Evolutionary conservation across 2,113 vertebrate species (phyloP).

Genomic region (Barnardius zonarius): DNA sequence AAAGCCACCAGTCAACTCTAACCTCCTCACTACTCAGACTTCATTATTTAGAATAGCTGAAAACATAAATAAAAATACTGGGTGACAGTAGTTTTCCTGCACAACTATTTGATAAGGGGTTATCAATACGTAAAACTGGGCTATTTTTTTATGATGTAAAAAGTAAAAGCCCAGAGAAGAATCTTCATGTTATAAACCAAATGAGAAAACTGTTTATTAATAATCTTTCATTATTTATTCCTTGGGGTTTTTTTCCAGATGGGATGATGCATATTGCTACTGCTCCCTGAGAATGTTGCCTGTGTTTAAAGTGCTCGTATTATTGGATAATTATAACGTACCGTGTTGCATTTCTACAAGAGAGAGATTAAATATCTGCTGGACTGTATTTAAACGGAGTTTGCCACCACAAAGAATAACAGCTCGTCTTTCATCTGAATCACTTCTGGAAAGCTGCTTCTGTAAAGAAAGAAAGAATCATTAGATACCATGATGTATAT

Average conservation of each 20-base stretch:
- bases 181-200: not conserved
- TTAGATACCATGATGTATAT: not conserved
- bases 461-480: conserved; percentile 47
- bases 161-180: not conserved
- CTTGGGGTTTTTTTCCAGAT: not conserved
- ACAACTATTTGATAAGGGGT: not conserved
- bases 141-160: not conserved
- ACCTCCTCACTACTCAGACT: not conserved
- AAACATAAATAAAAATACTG: not conserved
- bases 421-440: conserved; percentile 79
- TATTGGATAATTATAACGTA: conserved; percentile 57
- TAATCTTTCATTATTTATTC: not conserved
- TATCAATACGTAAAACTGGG: not conserved
- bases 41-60: not conserved
- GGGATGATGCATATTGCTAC: not conserved
- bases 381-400: conserved; percentile 79
- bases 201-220: not conserved
- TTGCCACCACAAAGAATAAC: conserved; percentile 89
- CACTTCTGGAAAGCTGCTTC: conserved; percentile 82
- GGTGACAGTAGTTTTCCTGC: not conserved
- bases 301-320: not conserved
- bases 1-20: not conserved
- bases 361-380: conserved; percentile 84
- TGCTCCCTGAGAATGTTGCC: not conserved
- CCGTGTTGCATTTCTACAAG: conserved; percentile 91